Conservation (phyloP, 2,888 invertebrate species). For the Drosophila melanocephala region DNA sequence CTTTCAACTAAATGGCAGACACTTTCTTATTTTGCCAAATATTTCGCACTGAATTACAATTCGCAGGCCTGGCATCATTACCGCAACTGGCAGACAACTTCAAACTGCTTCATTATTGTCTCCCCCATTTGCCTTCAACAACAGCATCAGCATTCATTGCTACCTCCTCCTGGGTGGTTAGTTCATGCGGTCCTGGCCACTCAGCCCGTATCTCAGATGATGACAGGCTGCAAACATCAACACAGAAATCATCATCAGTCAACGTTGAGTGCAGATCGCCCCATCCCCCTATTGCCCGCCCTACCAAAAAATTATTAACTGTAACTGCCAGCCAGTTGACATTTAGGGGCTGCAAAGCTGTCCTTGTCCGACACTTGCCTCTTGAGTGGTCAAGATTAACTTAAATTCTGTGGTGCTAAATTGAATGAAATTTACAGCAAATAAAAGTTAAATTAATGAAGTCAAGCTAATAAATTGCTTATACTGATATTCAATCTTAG, state of each 20-base stretch:
- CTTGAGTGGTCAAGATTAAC: constrained; percentile 34
- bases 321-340: constrained; percentile 42
- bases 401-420: constrained; percentile 17
- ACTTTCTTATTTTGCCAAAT: constrained; percentile 18
- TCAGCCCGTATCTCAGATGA: constrained; percentile 37
- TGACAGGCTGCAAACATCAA: constrained; percentile 58
- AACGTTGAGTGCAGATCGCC: constrained; percentile 37
- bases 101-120: constrained; percentile 42
- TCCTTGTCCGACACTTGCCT: constrained; percentile 22
- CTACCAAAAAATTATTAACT: constrained; percentile 48
- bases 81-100: constrained; percentile 53
- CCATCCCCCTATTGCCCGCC: not conserved
- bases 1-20: constrained; percentile 26
- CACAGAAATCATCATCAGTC: constrained; percentile 66
- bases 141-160: constrained; percentile 6
- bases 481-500: not conserved
- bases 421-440: not conserved
- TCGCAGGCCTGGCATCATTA: constrained; percentile 40
- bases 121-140: constrained; percentile 9
- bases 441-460: not conserved
- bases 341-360: constrained; percentile 18
- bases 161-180: constrained; percentile 1
- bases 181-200: not conserved
- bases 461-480: not conserved
- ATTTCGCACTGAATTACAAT: constrained; percentile 24